Evolutionary conservation across 2,888 invertebrate species (phyloP).

Genomic region (Ophraella communa): DNA sequence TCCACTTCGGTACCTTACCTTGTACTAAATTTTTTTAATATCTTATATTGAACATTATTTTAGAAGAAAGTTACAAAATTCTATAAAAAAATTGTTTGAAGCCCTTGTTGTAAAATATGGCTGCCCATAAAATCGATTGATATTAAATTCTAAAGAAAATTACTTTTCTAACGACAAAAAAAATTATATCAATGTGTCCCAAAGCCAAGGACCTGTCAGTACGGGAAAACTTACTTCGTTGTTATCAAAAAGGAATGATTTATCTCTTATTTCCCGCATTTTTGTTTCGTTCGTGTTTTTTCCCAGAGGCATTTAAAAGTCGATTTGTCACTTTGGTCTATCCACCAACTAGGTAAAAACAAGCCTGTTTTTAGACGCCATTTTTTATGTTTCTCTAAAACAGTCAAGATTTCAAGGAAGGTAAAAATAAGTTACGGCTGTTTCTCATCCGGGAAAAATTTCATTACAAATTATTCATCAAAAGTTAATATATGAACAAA

Average conservation of each 20-base stretch:
- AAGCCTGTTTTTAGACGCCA: constrained; percentile 8
- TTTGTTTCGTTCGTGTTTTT: constrained; percentile 34
- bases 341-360: constrained; percentile 26
- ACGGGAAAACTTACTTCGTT: constrained; percentile 21
- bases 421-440: background rate
- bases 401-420: background rate
- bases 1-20: too few relatives aligned
- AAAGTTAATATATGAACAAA: too few relatives aligned
- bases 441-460: too few relatives aligned
- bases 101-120: constrained; percentile 8
- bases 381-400: constrained; percentile 20
- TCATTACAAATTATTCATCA: too few relatives aligned
- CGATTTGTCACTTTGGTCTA: constrained; percentile 33
- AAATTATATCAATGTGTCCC: constrained; percentile 24
- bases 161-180: constrained; percentile 16
- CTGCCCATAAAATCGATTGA: constrained; percentile 22
- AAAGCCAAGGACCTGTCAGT: constrained; percentile 23
- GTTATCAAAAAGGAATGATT: constrained; percentile 33
- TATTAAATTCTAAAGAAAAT: constrained; percentile 22
- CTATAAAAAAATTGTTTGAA: background rate
- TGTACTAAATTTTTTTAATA: background rate
- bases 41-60: background rate
- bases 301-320: constrained; percentile 34
- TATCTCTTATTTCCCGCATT: constrained; percentile 32
- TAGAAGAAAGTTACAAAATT: background rate